Conservation (phyloP, 2,797 vertebrate genomes). For the Premnoplex brunnescens region DNA sequence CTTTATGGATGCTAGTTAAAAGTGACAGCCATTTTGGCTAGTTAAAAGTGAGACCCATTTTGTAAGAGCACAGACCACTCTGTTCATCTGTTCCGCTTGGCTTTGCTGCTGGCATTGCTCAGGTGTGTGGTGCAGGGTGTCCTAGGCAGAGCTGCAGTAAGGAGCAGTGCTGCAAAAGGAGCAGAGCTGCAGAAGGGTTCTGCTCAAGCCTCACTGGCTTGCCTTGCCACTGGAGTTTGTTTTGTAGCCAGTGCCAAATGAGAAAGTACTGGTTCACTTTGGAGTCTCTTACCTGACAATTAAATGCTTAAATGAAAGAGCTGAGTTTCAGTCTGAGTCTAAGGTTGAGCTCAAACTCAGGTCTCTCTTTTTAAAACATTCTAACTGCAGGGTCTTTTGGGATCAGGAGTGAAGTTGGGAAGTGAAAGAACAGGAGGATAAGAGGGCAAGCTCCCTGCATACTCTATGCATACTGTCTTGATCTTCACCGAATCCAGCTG, state of each 20-base stretch:
- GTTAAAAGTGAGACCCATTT: constrained; percentile 2
- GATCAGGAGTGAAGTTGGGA: neutral
- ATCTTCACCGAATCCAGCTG: neutral
- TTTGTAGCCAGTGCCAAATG: neutral
- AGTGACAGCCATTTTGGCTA: neutral
- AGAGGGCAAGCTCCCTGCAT: neutral
- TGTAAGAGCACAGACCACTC: neutral
- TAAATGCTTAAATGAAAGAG: neutral
- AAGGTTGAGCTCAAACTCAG: neutral
- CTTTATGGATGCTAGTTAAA: neutral
- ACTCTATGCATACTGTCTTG: neutral
- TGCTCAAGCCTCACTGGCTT: neutral
- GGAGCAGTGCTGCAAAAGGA: neutral
- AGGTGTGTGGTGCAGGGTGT: rapidly evolving
- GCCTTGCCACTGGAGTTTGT: neutral
- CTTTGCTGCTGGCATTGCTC: neutral
- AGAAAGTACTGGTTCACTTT: neutral
- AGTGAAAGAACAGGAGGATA: neutral
- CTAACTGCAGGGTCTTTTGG: neutral
- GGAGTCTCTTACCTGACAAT: neutral
- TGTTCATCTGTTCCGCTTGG: neutral
- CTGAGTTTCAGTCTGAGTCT: neutral
- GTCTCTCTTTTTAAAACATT: neutral
- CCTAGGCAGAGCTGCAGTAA: neutral
- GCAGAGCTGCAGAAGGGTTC: neutral